A percentile compares a stretch with the other conserved stretches of the same genome.
Evolutionary conservation across 2,113 vertebrate species (phyloP).

Genomic region (Hyperoodon ampullatus): DNA sequence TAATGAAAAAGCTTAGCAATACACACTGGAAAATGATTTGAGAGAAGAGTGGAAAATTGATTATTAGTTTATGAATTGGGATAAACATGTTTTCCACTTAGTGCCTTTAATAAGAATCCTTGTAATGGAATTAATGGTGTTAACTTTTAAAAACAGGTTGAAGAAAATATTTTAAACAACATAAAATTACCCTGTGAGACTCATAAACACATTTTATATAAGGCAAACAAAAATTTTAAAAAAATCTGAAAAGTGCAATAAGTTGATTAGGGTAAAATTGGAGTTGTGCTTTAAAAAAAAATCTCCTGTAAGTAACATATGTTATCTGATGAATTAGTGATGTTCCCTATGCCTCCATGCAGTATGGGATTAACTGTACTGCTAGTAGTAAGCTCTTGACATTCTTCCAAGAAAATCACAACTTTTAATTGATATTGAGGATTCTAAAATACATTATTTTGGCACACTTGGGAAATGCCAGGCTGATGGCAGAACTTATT

Average conservation of each 20-base stretch:
- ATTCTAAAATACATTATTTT: background rate
- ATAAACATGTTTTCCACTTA: constrained; percentile 69
- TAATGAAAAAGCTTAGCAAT: constrained; percentile 75
- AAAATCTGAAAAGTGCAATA: background rate
- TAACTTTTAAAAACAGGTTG: constrained; percentile 51
- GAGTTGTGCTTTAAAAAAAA: constrained; percentile 35
- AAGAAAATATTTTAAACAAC: constrained; percentile 44
- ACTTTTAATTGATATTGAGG: background rate
- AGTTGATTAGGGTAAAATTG: background rate
- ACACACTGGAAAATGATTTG: constrained; percentile 69
- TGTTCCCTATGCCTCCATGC: background rate
- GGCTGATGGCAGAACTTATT: background rate
- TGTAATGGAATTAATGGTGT: constrained; percentile 64
- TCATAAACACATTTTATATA: constrained; percentile 55
- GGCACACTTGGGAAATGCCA: background rate
- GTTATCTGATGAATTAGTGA: constrained; percentile 9
- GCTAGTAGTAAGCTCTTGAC: background rate
- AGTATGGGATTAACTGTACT: background rate
- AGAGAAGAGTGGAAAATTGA: constrained; percentile 66
- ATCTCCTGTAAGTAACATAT: background rate
- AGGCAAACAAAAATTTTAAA: background rate
- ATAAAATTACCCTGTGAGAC: constrained; percentile 23
- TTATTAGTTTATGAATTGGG: constrained; percentile 78
- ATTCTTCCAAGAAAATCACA: background rate
- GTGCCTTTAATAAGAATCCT: constrained; percentile 60